Base-by-base conservation (phyloP, 2,797 vertebrate genomes). In the Acanthis flammea region DNA sequence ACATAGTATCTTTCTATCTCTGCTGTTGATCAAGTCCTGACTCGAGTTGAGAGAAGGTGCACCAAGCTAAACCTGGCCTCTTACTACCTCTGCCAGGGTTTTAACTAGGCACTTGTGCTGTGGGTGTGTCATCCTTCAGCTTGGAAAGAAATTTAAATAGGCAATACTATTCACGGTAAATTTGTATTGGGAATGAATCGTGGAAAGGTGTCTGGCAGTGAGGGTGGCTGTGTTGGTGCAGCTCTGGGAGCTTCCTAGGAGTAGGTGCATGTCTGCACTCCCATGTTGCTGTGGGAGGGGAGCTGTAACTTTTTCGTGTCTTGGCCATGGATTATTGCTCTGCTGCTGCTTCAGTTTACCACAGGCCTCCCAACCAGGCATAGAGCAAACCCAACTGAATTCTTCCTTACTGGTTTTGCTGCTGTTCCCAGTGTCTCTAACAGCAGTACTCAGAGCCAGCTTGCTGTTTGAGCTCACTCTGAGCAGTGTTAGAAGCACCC, bases 161-260 rank as follows among this genome's bases (percentile, higher is more conserved):
- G 30, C 71, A 79, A n/a, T 37, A 9, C 14, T 47, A 2, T 30
- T 58, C 5, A 3, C 31, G 19, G n/a, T 72, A 72, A 74, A 57
- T 67, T 53, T 0, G 0, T 50, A 2, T 35, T 2, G 2, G 37
- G 61, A n/a, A 25, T 0, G 3, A 50, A 7, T 39, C 2, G 16
- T 47, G 30, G 78, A 39, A 47, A 6, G 33, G 54, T 57, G 50
- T 51, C 23, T 73, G 65, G 15, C 22, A 41, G 35, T 4, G 33
- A 88, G 28, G 0, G 9, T 33, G 79, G 67, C 55, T 58, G 45
- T 14, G 23, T 5, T 47, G 51, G n/a, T n/a, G 27, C 0, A 1
- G 27, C 22, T 62, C 51, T 39, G 61, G 54, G 65, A 70, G 35
- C n/a, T 75, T 33, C 39, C 31, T 5, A 19, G 33, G 18, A 10